These are phyloP conservation scores for Xiphophorus maculatus DNA, from an alignment of 2,113 vertebrate genomes.

Conservation along the genomic window DNA sequence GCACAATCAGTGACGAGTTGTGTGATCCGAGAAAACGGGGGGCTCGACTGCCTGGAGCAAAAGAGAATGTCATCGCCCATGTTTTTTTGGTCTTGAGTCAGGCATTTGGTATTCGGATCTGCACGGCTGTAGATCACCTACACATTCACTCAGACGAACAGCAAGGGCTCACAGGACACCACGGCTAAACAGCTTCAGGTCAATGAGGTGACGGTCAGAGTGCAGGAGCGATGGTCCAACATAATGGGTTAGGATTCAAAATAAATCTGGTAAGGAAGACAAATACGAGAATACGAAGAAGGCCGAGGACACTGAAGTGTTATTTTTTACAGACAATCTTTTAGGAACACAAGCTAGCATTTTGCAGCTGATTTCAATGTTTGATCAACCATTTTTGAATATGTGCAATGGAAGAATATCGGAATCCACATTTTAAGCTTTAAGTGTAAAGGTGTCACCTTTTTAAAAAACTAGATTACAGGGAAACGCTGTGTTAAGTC, in stretches of 20 bases:
- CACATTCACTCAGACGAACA: conserved; percentile 38
- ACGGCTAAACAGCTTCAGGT: conserved; percentile 26
- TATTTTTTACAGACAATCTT: conserved; percentile 47
- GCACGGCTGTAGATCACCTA: conserved; percentile 49
- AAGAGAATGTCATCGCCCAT: conserved; percentile 29
- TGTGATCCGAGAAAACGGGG: conserved; percentile 39
- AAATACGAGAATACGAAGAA: conserved; percentile 16
- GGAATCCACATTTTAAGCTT: background rate
- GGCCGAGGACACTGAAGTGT: conserved; percentile 14
- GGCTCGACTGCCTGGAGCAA: conserved; percentile 39
- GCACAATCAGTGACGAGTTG: conserved; percentile 56
- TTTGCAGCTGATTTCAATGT: background rate
- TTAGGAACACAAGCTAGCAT: conserved; percentile 56
- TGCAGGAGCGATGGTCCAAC: conserved; percentile 39
- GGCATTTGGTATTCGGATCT: conserved; percentile 74
- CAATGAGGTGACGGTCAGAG: conserved; percentile 38
- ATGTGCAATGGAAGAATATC: background rate
- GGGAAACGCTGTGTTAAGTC: conserved; percentile 11
- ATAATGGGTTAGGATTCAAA: conserved; percentile 67
- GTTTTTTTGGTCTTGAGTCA: conserved; percentile 41
- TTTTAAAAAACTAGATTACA: background rate
- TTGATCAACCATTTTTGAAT: background rate
- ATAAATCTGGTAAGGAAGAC: conserved; percentile 32
- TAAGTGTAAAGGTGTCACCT: conserved; percentile 1
- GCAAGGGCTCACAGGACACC: background rate